Evolutionary conservation across 2,797 vertebrate genomes (phyloP), one percentile per base, ranked within the genome.

Genomic region (Malurus splendens): DNA sequence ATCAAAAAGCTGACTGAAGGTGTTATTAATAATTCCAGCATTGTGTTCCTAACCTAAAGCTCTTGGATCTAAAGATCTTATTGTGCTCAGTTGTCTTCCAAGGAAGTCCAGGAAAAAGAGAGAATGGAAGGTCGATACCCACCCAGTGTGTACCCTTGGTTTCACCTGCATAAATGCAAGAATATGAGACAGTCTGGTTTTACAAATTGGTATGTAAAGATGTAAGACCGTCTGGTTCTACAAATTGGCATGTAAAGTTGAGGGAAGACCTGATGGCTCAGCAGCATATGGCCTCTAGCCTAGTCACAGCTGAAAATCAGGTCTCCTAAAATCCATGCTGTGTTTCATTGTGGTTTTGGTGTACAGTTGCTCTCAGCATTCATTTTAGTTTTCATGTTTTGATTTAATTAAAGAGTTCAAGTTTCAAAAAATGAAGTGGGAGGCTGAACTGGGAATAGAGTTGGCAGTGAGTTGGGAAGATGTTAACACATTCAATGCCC

Each of bases 1-100:
- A 90, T 90, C 93, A 92, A 91, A 93, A 91, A 92, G 62, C 36
- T 65, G 59, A 72, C 55, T 81, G 88, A 74, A 83, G 51, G 51
- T 66, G 62, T 59, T 81, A 65, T 78, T 91, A 82, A 65, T 86
- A 82, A 82, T 67, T 52, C 66, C 77, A 78, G 44, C 55, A 27
- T 18, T 41, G 48, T 51, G 91, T 57, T 55, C 36, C 45, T 88
- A 68, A 90, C 71, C 44, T 70, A 73, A 72, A 85, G 57, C 57
- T 85, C 54, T 76, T 56, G 42, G 41, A 42, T 86, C 33, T 83
- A 30, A 86, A 92, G n/a, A 84, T 84, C 44, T 45, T 66, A 28
- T 48, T 9, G 2, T 36, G 48, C 55, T 86, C 51, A 76, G 59
- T 28, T 82, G n/a, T 33, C 48, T 91, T 51, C 60, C 65, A 66